These are phyloP conservation scores for Carassius carassius DNA, from an alignment of 2,113 vertebrate species.

Conservation along the genomic window DNA sequence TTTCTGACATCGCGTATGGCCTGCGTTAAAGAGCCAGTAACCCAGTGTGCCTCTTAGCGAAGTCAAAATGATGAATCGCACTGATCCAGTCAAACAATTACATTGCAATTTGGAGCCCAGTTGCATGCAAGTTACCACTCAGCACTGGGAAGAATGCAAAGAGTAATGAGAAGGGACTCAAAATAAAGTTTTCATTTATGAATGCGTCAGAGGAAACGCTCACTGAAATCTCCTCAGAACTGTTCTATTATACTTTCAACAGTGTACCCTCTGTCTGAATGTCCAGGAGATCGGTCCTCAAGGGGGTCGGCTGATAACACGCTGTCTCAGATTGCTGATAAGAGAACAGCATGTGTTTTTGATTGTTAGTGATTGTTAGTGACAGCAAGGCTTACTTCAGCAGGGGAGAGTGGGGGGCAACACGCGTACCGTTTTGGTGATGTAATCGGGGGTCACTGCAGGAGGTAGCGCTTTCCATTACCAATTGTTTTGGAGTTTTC, in stretches of 20 bases:
- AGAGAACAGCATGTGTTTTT: slow-evolving; percentile 19
- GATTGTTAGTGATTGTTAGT: slow-evolving; percentile 24
- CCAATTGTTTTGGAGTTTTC: slow-evolving; percentile 45
- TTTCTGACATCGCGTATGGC: slow-evolving; percentile 63
- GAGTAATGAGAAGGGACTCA: slow-evolving; percentile 60
- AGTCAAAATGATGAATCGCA: slow-evolving; percentile 74
- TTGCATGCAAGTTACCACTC: slow-evolving; percentile 59
- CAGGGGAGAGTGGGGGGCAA: slow-evolving; percentile 1
- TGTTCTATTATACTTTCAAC: neutral
- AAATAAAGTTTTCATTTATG: slow-evolving; percentile 51
- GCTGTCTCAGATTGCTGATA: slow-evolving; percentile 45
- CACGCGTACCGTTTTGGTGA: slow-evolving; percentile 38
- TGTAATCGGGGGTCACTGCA: slow-evolving; percentile 41
- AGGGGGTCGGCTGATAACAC: slow-evolving; percentile 25
- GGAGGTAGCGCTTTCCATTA: slow-evolving; percentile 47
- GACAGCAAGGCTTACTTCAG: slow-evolving; percentile 25
- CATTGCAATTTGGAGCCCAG: slow-evolving; percentile 61
- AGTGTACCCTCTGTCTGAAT: slow-evolving; percentile 27
- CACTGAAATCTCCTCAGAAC: neutral
- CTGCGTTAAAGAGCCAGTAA: slow-evolving; percentile 56
- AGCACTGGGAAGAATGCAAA: slow-evolving; percentile 54
- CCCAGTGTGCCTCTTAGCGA: slow-evolving; percentile 54
- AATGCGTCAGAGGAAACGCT: slow-evolving; percentile 39
- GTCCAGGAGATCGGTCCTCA: slow-evolving; percentile 8
- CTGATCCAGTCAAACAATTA: slow-evolving; percentile 74